Evolutionary conservation across 2,113 vertebrate species (phyloP).

Genomic region (Shinisaurus crocodilurus): DNA sequence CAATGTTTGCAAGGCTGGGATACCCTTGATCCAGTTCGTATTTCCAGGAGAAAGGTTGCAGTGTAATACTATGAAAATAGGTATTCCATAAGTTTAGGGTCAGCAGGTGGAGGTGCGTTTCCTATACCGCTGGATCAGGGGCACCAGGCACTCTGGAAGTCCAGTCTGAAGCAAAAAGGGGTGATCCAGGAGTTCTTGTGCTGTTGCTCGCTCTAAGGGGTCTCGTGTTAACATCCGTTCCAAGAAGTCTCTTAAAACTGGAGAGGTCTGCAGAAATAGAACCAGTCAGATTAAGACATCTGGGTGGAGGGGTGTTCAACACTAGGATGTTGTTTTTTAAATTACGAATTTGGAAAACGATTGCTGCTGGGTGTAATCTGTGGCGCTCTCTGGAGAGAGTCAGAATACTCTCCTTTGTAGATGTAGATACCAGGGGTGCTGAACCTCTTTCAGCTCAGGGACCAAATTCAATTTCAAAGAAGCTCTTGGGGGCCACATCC

Average conservation of each 20-base stretch:
- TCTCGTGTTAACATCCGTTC: slow-evolving; percentile 95
- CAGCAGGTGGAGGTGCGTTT: slow-evolving; percentile 86
- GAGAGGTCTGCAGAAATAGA: slow-evolving; percentile 85
- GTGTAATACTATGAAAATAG: background rate
- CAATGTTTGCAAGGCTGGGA: slow-evolving; percentile 30
- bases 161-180: slow-evolving; percentile 96
- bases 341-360: background rate
- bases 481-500: too few species aligned
- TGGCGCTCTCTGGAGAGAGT: too few species aligned
- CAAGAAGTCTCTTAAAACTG: slow-evolving; percentile 95
- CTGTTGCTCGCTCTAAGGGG: slow-evolving; percentile 89
- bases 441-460: too few species aligned
- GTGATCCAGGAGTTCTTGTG: slow-evolving; percentile 94
- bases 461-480: too few species aligned
- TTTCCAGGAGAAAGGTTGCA: slow-evolving; percentile 28
- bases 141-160: slow-evolving; percentile 94
- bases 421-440: background rate
- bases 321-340: background rate
- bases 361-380: background rate
- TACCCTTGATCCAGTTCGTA: background rate
- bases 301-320: too few species aligned
- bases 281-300: background rate
- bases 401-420: background rate
- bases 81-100: slow-evolving; percentile 35
- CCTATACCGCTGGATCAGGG: slow-evolving; percentile 94